These are phyloP conservation scores for Thunnus thynnus DNA, from an alignment of 2,113 vertebrate species.

Conservation along the genomic window DNA sequence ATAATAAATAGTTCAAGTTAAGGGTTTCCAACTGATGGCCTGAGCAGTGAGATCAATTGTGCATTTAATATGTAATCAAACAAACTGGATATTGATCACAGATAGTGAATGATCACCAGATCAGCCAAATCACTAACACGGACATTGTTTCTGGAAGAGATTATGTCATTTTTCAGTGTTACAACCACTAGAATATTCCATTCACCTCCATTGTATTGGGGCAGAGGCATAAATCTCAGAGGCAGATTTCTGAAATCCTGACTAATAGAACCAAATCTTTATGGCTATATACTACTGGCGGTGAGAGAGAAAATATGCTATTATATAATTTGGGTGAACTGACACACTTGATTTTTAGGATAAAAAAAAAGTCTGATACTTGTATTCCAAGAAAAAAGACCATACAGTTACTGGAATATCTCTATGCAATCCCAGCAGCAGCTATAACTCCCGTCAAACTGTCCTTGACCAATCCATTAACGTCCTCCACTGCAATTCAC, in stretches of 20 bases:
- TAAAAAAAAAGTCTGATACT: background rate
- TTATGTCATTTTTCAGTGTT: background rate
- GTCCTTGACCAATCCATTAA: slow-evolving; percentile 40
- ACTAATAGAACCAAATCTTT: too few species aligned
- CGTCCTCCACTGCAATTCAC: background rate
- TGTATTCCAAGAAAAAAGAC: background rate
- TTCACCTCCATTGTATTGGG: background rate
- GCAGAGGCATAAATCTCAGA: too few species aligned
- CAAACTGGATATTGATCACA: too few species aligned
- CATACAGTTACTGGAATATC: background rate
- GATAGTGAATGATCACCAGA: too few species aligned
- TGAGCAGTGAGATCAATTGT: too few species aligned
- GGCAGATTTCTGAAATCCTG: too few species aligned
- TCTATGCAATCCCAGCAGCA: slow-evolving; percentile 4
- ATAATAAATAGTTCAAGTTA: too few species aligned
- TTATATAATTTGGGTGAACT: background rate
- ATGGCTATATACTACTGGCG: too few species aligned
- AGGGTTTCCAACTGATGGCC: too few species aligned
- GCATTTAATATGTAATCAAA: too few species aligned
- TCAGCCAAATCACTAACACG: background rate
- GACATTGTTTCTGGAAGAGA: background rate
- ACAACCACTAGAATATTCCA: background rate
- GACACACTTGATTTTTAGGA: background rate
- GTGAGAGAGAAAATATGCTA: too few species aligned
- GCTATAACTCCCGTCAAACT: slow-evolving; percentile 29